phyloP scores from a whole-genome alignment of 2,888 invertebrate species.

The Aplocera efformata region DNA sequence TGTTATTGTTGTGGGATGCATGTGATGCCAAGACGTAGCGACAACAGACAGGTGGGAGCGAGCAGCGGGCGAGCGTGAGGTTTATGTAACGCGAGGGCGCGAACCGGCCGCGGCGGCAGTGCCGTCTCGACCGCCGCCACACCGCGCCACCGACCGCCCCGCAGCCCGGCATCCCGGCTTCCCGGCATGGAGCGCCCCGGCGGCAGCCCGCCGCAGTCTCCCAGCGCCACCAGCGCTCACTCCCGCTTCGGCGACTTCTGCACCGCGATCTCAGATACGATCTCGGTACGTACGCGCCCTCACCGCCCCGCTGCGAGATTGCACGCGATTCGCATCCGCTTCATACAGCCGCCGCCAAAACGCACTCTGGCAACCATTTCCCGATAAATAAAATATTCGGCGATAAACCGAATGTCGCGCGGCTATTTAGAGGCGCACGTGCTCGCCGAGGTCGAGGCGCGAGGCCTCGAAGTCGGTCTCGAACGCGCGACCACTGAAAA shows the following conservation, averaged over 20 bases:
- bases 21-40: constrained; percentile 70
- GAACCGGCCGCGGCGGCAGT: constrained; percentile 61
- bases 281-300: constrained; percentile 66
- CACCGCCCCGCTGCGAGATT: constrained; percentile 28
- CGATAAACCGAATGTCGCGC: constrained; percentile 46
- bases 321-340: constrained; percentile 30
- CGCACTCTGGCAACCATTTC: constrained; percentile 53
- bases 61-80: constrained; percentile 53
- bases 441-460: constrained; percentile 62
- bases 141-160: constrained; percentile 52
- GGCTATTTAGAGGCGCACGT: constrained; percentile 72
- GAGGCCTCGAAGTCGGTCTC: constrained; percentile 38
- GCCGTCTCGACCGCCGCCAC: constrained; percentile 54
- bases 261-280: constrained; percentile 74
- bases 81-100: constrained; percentile 68
- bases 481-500: constrained; percentile 51
- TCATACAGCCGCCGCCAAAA: constrained; percentile 42
- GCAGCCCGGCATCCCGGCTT: no score
- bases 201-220: constrained; percentile 46
- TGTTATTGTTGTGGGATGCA: constrained; percentile 74
- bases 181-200: constrained; percentile 57
- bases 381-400: constrained; percentile 42
- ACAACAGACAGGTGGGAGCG: constrained; percentile 75
- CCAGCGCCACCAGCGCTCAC: constrained; percentile 35
- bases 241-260: constrained; percentile 76